Conservation (phyloP, 2,113 vertebrate species). For the Mustela nigripes region DNA sequence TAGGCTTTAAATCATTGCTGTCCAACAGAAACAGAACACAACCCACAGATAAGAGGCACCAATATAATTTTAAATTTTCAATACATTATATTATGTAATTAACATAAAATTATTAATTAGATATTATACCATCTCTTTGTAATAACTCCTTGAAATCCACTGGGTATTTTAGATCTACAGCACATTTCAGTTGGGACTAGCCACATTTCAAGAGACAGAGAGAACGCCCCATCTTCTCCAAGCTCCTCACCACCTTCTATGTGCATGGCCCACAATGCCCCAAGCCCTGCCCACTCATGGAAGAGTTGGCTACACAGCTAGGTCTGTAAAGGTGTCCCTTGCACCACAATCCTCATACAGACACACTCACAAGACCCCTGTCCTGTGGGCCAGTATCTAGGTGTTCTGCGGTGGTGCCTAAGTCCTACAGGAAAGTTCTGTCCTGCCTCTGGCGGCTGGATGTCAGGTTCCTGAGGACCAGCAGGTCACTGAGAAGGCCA, state of each 20-base stretch:
- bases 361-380: background rate
- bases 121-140: slow-evolving; percentile 22
- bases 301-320: background rate
- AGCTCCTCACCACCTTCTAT: background rate
- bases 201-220: background rate
- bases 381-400: background rate
- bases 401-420: background rate
- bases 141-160: background rate
- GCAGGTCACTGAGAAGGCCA: background rate
- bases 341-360: background rate
- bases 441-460: background rate
- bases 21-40: background rate
- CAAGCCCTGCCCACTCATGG: background rate
- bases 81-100: background rate
- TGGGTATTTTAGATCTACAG: background rate
- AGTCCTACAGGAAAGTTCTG: background rate
- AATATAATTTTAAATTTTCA: background rate
- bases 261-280: too few species aligned
- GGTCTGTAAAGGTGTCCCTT: background rate
- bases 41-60: background rate
- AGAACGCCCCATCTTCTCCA: background rate
- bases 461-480: background rate
- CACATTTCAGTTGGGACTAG: background rate
- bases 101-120: background rate
- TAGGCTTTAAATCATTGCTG: background rate